These are phyloP conservation scores for Alcedo atthis DNA, from an alignment of 2,797 vertebrate species.

Conservation along the genomic window DNA sequence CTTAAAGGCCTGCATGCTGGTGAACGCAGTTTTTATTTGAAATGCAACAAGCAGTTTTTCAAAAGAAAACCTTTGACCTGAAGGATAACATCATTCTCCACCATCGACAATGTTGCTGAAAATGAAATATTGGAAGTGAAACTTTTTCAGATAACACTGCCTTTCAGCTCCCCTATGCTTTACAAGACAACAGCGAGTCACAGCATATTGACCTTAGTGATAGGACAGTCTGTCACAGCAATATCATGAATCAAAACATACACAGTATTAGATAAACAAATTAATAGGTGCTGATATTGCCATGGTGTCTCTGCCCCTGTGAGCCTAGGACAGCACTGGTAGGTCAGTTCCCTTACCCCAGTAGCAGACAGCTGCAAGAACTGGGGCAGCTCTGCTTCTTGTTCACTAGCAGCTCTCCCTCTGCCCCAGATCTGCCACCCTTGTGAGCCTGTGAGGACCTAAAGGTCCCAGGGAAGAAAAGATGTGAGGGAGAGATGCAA, in stretches of 20 bases:
- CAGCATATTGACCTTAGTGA: not conserved
- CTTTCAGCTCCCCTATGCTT: not conserved
- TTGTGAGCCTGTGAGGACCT: not conserved
- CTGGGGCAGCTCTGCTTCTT: not conserved
- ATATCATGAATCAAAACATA: not conserved
- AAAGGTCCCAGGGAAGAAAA: not conserved
- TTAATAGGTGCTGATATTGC: not conserved
- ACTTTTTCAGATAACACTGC: not conserved
- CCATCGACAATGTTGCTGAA: not conserved
- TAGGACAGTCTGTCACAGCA: not conserved
- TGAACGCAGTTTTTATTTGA: not conserved
- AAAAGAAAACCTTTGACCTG: slow-evolving; percentile 7
- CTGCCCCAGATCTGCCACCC: not conserved
- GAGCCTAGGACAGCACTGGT: not conserved
- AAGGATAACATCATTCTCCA: slow-evolving; percentile 4
- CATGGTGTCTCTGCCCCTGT: not conserved
- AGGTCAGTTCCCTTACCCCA: not conserved
- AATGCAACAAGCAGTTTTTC: not conserved
- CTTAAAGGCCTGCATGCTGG: not conserved
- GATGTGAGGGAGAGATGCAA: not conserved
- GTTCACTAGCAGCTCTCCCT: not conserved
- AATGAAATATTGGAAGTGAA: not conserved
- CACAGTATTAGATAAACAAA: not conserved
- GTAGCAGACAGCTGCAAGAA: not conserved
- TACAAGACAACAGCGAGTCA: not conserved